Evolutionary conservation across 2,888 invertebrate genomes (phyloP).

Genomic region (Mechanitis messenoides): DNA sequence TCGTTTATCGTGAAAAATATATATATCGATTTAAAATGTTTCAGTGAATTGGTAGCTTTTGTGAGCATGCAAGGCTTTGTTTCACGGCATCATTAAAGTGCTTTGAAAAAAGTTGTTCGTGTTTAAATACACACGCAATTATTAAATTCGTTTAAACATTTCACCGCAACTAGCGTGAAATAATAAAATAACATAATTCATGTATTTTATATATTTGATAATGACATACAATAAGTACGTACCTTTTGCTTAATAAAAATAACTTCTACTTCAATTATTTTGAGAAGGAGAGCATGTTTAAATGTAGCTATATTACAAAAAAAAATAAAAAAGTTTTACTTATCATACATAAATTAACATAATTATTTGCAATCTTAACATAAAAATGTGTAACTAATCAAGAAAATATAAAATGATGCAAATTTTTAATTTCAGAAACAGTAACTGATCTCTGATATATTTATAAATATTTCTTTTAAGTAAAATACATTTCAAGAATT

Average conservation of each 20-base stretch:
- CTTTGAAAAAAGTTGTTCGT: conserved; percentile 26
- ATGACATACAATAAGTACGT: too few relatives aligned
- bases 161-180: conserved; percentile 25
- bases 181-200: conserved; percentile 13
- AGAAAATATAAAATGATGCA: too few relatives aligned
- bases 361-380: too few relatives aligned
- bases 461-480: too few relatives aligned
- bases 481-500: too few relatives aligned
- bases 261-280: too few relatives aligned
- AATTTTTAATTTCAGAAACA: too few relatives aligned
- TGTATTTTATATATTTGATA: not conserved
- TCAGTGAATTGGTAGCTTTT: conserved; percentile 28
- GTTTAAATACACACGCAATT: conserved; percentile 29
- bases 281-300: not conserved
- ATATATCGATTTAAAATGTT: conserved; percentile 28
- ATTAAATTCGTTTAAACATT: conserved; percentile 26
- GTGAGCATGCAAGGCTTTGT: conserved; percentile 29
- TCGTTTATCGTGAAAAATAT: conserved; percentile 21
- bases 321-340: not conserved
- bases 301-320: not conserved
- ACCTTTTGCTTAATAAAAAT: too few relatives aligned
- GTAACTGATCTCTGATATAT: too few relatives aligned
- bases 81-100: conserved; percentile 26
- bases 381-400: too few relatives aligned
- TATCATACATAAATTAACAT: too few relatives aligned